Conservation (phyloP, 2,888 invertebrate species). For the Heliconius ismenius region DNA sequence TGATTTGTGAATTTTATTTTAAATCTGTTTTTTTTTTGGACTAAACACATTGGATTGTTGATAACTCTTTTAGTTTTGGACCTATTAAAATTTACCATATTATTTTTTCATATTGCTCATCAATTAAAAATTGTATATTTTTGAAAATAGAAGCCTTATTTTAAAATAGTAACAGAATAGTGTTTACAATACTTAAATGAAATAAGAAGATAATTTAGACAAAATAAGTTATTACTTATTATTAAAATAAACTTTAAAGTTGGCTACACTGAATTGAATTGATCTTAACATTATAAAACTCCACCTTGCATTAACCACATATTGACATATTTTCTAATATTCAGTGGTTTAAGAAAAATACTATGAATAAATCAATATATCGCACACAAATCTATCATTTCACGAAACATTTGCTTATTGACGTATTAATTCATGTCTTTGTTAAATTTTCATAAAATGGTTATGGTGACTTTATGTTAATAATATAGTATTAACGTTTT, state of each 20-base stretch:
- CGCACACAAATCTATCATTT: slow-evolving; percentile 24
- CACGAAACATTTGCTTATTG: slow-evolving; percentile 41
- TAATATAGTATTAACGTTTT: slow-evolving; percentile 19
- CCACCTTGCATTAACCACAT: slow-evolving; percentile 38
- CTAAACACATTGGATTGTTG: not conserved
- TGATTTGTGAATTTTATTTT: not conserved
- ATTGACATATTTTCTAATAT: slow-evolving; percentile 27
- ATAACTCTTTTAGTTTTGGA: no score
- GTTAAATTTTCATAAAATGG: slow-evolving; percentile 35
- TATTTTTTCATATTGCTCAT: no score
- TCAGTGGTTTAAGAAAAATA: not conserved
- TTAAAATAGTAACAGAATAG: not conserved
- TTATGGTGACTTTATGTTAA: slow-evolving; percentile 41
- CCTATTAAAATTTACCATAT: no score
- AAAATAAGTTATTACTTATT: not conserved
- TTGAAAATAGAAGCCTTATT: not conserved
- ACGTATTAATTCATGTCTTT: slow-evolving; percentile 38
- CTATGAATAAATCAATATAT: not conserved
- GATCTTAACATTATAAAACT: slow-evolving; percentile 17
- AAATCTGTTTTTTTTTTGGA: not conserved
- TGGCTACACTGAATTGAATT: slow-evolving; percentile 17
- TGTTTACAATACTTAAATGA: not conserved
- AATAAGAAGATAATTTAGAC: not conserved
- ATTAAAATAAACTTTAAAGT: not conserved
- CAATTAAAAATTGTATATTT: no score